A percentile compares a stretch with the other conserved stretches of the same genome.
phyloP scores from a whole-genome alignment of 2,113 vertebrate species.

The Ammodramus savannarum region DNA sequence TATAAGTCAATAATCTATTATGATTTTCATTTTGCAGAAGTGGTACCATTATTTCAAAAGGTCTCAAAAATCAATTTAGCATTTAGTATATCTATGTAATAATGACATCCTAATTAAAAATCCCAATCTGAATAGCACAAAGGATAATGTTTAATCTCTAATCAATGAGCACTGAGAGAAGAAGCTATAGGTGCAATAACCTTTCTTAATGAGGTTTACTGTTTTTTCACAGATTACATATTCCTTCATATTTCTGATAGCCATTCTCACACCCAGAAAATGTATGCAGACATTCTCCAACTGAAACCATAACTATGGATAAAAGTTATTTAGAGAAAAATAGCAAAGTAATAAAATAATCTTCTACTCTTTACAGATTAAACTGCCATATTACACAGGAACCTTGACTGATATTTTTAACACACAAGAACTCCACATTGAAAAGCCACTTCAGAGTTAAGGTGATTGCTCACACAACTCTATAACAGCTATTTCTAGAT shows the following conservation, averaged over 20 bases:
- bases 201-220: constrained; percentile 63
- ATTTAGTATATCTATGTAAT: constrained; percentile 81
- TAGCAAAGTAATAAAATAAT: neutral
- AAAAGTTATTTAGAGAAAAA: constrained; percentile 16
- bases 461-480: neutral
- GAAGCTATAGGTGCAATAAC: constrained; percentile 72
- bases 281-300: neutral
- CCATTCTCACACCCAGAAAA: neutral
- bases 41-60: constrained; percentile 79
- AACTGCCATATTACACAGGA: neutral
- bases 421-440: neutral
- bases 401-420: neutral
- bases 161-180: constrained; percentile 72
- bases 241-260: constrained; percentile 36
- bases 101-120: constrained; percentile 85
- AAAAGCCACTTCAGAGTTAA: neutral
- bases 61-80: constrained; percentile 80
- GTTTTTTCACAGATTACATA: constrained; percentile 29
- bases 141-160: constrained; percentile 77
- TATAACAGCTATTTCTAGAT: neutral
- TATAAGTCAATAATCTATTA: constrained; percentile 86
- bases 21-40: constrained; percentile 86
- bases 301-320: neutral
- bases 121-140: constrained; percentile 71
- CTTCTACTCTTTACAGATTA: neutral